These are phyloP conservation scores for Atta colombica DNA, from an alignment of 1,140 invertebrate species.

Conservation along the genomic window DNA sequence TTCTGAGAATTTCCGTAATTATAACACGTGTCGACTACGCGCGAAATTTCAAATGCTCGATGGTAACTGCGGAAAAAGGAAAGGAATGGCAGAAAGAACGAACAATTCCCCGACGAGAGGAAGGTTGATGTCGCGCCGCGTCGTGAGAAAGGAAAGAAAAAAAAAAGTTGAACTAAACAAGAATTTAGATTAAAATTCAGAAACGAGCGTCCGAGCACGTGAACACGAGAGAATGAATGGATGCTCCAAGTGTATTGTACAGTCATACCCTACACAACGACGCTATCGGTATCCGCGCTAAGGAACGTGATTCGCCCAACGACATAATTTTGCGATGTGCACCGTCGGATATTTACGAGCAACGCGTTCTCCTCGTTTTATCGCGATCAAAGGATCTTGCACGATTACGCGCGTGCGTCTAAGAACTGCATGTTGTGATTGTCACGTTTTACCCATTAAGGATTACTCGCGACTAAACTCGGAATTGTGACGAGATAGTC, in stretches of 20 bases:
- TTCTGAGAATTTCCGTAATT: conserved; percentile 43
- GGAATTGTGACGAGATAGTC: conserved; percentile 15
- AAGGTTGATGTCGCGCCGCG: background rate
- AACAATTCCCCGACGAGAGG: conserved; percentile 22
- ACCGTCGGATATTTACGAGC: conserved; percentile 53
- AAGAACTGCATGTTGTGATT: conserved; percentile 7
- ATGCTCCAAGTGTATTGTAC: conserved; percentile 47
- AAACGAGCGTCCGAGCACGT: conserved; percentile 51
- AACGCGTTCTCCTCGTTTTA: conserved; percentile 49
- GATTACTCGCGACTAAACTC: conserved; percentile 16
- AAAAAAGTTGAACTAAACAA: conserved; percentile 35
- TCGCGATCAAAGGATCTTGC: conserved; percentile 46
- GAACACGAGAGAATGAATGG: conserved; percentile 42
- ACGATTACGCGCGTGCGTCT: conserved; percentile 59
- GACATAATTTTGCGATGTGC: conserved; percentile 59
- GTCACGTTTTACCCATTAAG: conserved; percentile 49
- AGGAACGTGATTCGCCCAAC: conserved; percentile 51
- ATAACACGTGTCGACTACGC: conserved; percentile 34
- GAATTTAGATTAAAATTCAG: conserved; percentile 64
- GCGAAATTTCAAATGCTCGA: conserved; percentile 24
- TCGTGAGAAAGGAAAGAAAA: too few relatives aligned
- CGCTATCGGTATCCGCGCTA: conserved; percentile 36
- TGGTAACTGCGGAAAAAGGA: background rate
- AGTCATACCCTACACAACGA: conserved; percentile 27
- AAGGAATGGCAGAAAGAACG: background rate